Evolutionary conservation across 1,140 invertebrate species (phyloP).

Genomic region (Antheraea pernyi): DNA sequence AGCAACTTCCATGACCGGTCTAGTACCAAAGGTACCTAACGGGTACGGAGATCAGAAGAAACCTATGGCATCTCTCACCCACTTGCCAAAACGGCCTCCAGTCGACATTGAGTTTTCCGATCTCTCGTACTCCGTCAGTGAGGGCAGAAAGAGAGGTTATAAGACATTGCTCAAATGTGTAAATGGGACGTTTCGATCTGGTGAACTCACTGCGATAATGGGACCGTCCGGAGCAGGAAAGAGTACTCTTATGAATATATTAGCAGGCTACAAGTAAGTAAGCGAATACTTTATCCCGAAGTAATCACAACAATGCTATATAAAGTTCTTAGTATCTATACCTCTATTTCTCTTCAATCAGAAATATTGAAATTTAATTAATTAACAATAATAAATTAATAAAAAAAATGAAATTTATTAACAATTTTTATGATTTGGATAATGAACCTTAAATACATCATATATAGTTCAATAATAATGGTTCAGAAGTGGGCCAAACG

Average conservation of each 20-base stretch:
- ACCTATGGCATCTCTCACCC: conserved; percentile 83
- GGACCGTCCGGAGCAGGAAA: conserved; percentile 96
- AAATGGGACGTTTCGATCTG: conserved; percentile 89
- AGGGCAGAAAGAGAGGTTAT: conserved; percentile 88
- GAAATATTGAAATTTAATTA: too few relatives aligned
- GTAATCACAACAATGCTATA: neutral
- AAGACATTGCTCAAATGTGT: conserved; percentile 92
- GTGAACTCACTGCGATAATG: conserved; percentile 95
- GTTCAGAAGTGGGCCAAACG: too few relatives aligned
- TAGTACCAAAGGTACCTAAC: conserved; percentile 85
- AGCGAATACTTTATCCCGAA: neutral
- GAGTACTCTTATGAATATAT: conserved; percentile 93
- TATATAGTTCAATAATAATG: too few relatives aligned
- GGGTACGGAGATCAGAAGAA: conserved; percentile 82
- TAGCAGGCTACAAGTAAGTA: conserved; percentile 93
- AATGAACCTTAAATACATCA: too few relatives aligned
- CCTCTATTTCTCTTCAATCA: neutral
- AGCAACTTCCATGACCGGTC: conserved; percentile 71
- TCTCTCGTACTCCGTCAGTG: conserved; percentile 91
- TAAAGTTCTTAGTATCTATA: neutral
- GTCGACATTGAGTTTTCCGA: conserved; percentile 93
- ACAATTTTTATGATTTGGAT: too few relatives aligned
- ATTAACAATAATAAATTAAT: too few relatives aligned
- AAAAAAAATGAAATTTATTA: too few relatives aligned
- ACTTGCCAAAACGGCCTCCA: conserved; percentile 89